phyloP scores from a whole-genome alignment of 1,140 invertebrate species.

The Periplaneta americana region DNA sequence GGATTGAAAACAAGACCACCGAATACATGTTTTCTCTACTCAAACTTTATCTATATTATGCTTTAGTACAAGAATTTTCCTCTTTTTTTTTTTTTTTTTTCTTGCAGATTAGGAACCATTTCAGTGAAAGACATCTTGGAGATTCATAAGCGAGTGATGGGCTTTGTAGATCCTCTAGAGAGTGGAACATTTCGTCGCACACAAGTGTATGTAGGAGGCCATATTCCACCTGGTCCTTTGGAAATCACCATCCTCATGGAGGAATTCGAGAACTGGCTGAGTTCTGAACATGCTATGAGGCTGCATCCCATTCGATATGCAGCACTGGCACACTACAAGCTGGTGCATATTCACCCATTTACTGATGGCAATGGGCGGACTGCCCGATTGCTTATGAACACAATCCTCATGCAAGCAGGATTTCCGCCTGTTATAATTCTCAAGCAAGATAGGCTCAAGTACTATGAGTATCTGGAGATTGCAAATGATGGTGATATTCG shows the following conservation, averaged over 20 bases:
- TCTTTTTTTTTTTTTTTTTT: not conserved
- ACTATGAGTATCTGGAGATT: conserved; percentile 81
- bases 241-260: conserved; percentile 78
- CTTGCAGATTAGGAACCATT: conserved; percentile 57
- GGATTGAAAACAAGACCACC: too few species aligned
- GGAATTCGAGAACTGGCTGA: conserved; percentile 84
- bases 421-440: conserved; percentile 94
- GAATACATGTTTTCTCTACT: too few species aligned
- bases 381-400: conserved; percentile 91
- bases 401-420: conserved; percentile 95
- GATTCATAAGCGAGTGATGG: conserved; percentile 88
- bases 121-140: conserved; percentile 83
- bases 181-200: conserved; percentile 76
- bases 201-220: conserved; percentile 91
- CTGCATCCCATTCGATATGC: conserved; percentile 82
- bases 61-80: not conserved
- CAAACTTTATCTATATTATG: too few species aligned
- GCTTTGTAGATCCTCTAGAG: conserved; percentile 86
- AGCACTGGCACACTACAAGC: conserved; percentile 58
- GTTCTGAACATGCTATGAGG: conserved; percentile 76
- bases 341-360: conserved; percentile 93
- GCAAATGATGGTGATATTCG: conserved; percentile 90
- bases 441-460: conserved; percentile 81
- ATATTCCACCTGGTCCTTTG: conserved; percentile 78
- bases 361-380: conserved; percentile 93